Evolutionary conservation across 1,140 invertebrate genomes (phyloP).

Genomic region (Antheraea mylitta): DNA sequence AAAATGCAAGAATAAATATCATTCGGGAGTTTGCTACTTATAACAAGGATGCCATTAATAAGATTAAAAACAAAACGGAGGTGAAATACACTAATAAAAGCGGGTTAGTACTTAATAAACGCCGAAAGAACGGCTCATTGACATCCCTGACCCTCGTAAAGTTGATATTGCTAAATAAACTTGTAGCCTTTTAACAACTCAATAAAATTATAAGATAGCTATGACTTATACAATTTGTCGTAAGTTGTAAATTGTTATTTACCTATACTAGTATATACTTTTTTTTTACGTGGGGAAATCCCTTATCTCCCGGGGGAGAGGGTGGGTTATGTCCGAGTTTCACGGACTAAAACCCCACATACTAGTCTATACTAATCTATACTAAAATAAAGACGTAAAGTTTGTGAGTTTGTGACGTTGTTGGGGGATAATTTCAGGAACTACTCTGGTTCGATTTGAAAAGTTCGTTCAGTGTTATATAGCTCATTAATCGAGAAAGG

Average conservation of each 20-base stretch:
- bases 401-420: no score
- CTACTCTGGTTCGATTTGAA: no score
- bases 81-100: not conserved
- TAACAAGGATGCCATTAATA: not conserved
- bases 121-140: not conserved
- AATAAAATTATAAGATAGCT: not conserved
- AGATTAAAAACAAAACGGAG: not conserved
- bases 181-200: not conserved
- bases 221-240: not conserved
- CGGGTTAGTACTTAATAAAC: not conserved
- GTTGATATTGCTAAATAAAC: not conserved
- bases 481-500: no score
- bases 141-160: constrained; percentile 1
- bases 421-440: no score
- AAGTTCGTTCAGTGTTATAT: no score
- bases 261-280: not conserved
- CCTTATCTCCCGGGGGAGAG: no score
- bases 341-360: no score
- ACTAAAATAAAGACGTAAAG: no score
- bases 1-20: not conserved
- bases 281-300: no score
- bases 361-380: no score
- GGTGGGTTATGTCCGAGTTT: no score
- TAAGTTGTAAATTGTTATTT: not conserved
- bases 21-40: not conserved